A percentile compares a stretch with the other conserved stretches of the same genome.
Evolutionary conservation across 2,113 vertebrate genomes (phyloP).

Genomic region (Arothron firmamentum): DNA sequence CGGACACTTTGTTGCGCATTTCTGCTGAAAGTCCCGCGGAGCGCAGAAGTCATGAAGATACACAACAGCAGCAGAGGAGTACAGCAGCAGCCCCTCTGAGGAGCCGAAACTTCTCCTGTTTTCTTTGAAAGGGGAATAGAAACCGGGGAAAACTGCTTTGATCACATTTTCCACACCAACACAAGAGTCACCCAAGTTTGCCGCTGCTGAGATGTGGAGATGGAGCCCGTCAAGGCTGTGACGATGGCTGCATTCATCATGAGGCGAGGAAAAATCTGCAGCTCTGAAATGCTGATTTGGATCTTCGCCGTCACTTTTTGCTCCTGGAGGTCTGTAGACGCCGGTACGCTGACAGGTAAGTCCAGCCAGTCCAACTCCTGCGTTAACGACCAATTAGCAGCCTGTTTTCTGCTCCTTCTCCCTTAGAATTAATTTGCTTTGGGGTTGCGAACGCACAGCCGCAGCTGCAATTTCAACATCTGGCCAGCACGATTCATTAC

Average conservation of each 20-base stretch:
- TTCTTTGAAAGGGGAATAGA: constrained; percentile 27
- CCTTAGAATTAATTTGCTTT: constrained; percentile 46
- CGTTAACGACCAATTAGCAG: constrained; percentile 45
- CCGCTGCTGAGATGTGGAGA: constrained; percentile 54
- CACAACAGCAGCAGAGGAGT: constrained; percentile 14
- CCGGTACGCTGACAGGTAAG: constrained; percentile 57
- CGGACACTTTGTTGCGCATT: background rate
- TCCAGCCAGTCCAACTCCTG: background rate
- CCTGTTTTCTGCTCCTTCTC: constrained; percentile 17
- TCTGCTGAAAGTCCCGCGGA: background rate
- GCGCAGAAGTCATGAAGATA: constrained; percentile 4
- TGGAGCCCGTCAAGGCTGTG: constrained; percentile 30
- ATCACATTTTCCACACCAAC: constrained; percentile 9
- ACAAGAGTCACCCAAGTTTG: background rate
- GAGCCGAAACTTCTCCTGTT: background rate
- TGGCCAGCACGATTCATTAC: constrained; percentile 25
- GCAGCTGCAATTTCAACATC: constrained; percentile 53
- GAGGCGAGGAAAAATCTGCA: constrained; percentile 21
- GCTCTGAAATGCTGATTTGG: background rate
- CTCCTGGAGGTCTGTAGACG: constrained; percentile 8
- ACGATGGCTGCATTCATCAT: constrained; percentile 13
- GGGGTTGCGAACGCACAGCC: constrained; percentile 29
- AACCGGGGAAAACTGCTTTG: constrained; percentile 17
- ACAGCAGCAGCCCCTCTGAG: background rate
- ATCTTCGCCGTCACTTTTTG: constrained; percentile 5